Conservation (phyloP, 2,888 invertebrate genomes). For the Xylocampa areola region DNA sequence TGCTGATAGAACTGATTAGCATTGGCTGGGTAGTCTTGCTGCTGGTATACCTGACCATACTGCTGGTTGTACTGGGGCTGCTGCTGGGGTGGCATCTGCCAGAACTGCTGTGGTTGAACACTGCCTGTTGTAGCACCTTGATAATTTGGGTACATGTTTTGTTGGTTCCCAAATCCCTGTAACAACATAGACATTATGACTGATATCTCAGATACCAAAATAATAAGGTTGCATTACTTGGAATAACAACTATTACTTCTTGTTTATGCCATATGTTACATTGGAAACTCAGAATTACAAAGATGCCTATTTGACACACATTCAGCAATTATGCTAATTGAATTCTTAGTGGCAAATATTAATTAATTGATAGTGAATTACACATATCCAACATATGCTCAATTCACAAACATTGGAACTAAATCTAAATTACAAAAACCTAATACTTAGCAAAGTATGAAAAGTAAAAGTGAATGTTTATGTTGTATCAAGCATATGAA, state of each 20-base stretch:
- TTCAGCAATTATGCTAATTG: slow-evolving; percentile 33
- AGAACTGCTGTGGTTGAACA: slow-evolving; percentile 71
- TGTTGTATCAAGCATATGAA: slow-evolving; percentile 68
- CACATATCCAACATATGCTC: neutral
- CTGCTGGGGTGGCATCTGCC: slow-evolving; percentile 72
- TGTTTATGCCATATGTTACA: slow-evolving; percentile 35
- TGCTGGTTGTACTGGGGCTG: slow-evolving; percentile 81
- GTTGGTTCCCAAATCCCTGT: slow-evolving; percentile 80
- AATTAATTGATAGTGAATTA: slow-evolving; percentile 10
- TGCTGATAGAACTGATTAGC: slow-evolving; percentile 75
- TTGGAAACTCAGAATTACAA: slow-evolving; percentile 13
- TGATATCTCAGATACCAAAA: neutral
- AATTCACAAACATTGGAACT: slow-evolving; percentile 2
- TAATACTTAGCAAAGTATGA: slow-evolving; percentile 4
- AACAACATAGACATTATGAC: slow-evolving; percentile 52
- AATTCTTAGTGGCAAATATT: slow-evolving; percentile 3
- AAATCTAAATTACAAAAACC: slow-evolving; percentile 9
- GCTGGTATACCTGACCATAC: slow-evolving; percentile 79
- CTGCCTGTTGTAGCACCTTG: slow-evolving; percentile 61
- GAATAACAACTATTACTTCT: neutral
- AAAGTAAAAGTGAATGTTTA: slow-evolving; percentile 38
- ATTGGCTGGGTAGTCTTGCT: slow-evolving; percentile 74
- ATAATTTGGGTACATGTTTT: slow-evolving; percentile 77
- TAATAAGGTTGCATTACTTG: neutral
- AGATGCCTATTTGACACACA: slow-evolving; percentile 3